Conservation (phyloP, 53 echinoderm and acorn worm species). For the Zoroaster sp. region DNA sequence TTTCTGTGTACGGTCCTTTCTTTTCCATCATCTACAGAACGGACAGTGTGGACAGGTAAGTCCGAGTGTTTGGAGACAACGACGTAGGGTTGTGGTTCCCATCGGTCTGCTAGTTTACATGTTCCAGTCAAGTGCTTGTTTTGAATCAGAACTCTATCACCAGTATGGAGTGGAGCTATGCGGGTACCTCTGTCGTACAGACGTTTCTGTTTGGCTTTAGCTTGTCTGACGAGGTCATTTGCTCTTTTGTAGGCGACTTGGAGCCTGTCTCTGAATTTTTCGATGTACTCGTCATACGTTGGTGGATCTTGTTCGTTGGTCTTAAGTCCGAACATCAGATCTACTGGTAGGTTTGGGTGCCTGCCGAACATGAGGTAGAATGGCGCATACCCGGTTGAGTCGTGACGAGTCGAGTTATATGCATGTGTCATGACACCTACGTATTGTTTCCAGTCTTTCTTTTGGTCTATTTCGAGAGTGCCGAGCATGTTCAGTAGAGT, state of each 20-base stretch:
- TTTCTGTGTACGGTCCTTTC: too few species aligned
- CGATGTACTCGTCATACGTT: background rate
- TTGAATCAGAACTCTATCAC: conserved; percentile 50
- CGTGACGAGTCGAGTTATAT: conserved; percentile 18
- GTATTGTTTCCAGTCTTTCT: conserved; percentile 38
- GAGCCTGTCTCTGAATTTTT: background rate
- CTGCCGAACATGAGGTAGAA: conserved; percentile 36
- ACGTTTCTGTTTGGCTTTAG: conserved; percentile 10
- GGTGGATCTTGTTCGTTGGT: background rate
- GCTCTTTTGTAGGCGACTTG: conserved; percentile 24
- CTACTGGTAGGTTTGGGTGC: conserved; percentile 40
- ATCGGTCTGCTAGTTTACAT: conserved; percentile 42
- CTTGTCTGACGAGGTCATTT: background rate
- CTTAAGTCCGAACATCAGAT: conserved; percentile 24
- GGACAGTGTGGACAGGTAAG: too few species aligned
- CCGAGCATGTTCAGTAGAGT: conserved; percentile 56
- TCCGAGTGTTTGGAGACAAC: conserved; percentile 34
- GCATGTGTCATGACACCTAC: conserved; percentile 48
- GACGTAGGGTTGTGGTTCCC: conserved; percentile 26
- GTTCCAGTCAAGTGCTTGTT: conserved; percentile 40
- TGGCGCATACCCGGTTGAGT: conserved; percentile 18
- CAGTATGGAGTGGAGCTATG: background rate
- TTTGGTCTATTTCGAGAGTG: conserved; percentile 32
- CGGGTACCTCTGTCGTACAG: conserved; percentile 31
- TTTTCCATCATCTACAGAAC: too few species aligned